Evolutionary conservation across 2,797 vertebrate species (phyloP).

Genomic region (Aratinga solstitialis): DNA sequence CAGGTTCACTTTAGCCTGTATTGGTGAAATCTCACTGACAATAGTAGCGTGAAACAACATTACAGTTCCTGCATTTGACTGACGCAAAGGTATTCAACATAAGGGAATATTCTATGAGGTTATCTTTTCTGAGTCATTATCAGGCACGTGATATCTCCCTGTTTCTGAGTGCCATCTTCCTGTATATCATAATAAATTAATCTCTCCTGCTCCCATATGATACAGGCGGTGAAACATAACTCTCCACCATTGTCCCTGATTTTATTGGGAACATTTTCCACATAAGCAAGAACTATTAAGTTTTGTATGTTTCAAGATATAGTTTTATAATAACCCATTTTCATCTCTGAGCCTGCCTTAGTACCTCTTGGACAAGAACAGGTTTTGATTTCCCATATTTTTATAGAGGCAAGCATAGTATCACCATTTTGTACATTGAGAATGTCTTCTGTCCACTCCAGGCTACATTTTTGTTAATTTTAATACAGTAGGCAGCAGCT

Average conservation of each 20-base stretch:
- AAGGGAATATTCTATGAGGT: neutral
- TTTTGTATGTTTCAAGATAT: neutral
- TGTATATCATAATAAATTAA: neutral
- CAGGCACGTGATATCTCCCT: neutral
- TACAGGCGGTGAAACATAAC: neutral
- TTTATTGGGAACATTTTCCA: neutral
- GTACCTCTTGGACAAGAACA: neutral
- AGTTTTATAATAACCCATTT: neutral
- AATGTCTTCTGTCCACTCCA: neutral
- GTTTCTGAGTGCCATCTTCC: neutral
- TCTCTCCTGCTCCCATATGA: neutral
- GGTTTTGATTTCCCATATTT: neutral
- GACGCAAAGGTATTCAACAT: neutral
- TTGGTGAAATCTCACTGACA: neutral
- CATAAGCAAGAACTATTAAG: neutral
- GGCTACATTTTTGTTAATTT: neutral
- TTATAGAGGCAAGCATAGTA: neutral
- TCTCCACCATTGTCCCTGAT: neutral
- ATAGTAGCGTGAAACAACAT: neutral
- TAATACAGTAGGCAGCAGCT: neutral
- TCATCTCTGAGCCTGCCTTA: neutral
- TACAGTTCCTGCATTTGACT: neutral
- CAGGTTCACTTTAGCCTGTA: neutral
- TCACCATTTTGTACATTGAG: neutral
- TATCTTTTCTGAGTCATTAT: neutral